Evolutionary conservation across 2,888 invertebrate genomes (phyloP), one percentile per base, ranked within the genome.

Genomic region (Erebia aethiops): DNA sequence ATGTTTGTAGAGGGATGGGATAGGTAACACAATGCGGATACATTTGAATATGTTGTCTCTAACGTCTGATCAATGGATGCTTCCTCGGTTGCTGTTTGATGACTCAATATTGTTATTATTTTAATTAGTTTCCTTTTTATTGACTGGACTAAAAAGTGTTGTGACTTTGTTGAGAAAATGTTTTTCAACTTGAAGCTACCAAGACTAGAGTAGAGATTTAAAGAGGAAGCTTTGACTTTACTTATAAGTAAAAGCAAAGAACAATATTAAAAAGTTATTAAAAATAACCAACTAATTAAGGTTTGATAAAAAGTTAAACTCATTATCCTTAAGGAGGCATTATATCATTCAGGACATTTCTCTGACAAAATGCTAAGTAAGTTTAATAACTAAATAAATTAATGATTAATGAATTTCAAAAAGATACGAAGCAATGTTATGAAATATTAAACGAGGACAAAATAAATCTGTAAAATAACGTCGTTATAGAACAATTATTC

Each of bases 11-110:
- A 81, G 79, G 79, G 80, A 81, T 77, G 74, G 43, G 61, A 10
- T 11, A 43, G 61, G 77, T 88, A 87, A 81, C 87, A 85, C 87
- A 88, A 87, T 84, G 77, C 76, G 77, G 77, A 77, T 75, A 77
- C 71, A 77, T 76, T 77, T 71, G 70, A 75, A 74, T 74, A 72
- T 75, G 78, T 80, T 78, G 77, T 76, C 73, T 73, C 73, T 74
- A 71, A 69, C 63, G 43, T 52, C 52, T 64, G 60, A 71, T 68
- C 64, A 71, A 69, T 74, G 64, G 71, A 75, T 71, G 76, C 77
- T 78, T 78, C 75, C 77, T 75, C 51, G 46, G 21, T n/a, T 46
- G 16, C 46, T 66, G 49, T 26, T 26, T 35, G n/a, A 51, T 63
- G 63, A 51, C 51, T 35, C 63, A 56, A 62, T 18, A 10, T 11